Evolutionary conservation across 1,140 invertebrate species (phyloP).

Genomic region (Triops longicaudatus): DNA sequence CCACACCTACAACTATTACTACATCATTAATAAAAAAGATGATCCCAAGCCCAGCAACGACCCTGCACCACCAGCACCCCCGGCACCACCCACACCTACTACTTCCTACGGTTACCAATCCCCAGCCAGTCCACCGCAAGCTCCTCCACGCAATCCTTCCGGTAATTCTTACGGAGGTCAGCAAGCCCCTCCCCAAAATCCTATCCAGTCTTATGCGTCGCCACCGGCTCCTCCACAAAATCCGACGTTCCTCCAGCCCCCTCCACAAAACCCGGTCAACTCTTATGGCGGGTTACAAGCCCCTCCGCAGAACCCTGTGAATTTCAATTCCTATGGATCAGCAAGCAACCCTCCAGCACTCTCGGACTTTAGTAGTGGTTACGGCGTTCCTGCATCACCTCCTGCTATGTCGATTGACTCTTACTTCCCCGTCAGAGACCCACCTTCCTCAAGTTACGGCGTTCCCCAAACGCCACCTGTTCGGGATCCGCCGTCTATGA

Average conservation of each 20-base stretch:
- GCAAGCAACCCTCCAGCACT: not conserved
- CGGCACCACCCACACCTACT: not conserved
- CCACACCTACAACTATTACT: slow-evolving; percentile 21
- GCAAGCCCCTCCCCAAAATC: slow-evolving; percentile 7
- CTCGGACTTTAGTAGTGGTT: not conserved
- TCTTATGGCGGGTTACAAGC: slow-evolving; percentile 19
- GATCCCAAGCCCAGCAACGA: not conserved
- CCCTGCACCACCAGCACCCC: slow-evolving; percentile 21
- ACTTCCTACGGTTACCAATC: not conserved
- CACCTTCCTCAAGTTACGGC: not conserved
- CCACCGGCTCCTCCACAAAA: not conserved
- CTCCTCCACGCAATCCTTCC: slow-evolving; percentile 17
- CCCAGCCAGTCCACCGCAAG: not conserved
- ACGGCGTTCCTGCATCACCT: not conserved
- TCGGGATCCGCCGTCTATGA: slow-evolving; percentile 14
- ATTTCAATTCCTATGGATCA: not conserved
- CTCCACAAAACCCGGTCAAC: slow-evolving; percentile 7
- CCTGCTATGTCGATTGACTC: slow-evolving; percentile 17
- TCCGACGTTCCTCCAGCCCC: not conserved
- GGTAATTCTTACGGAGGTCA: not conserved
- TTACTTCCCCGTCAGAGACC: slow-evolving; percentile 8
- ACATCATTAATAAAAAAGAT: not conserved
- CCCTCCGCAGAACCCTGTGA: not conserved
- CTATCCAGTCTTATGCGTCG: not conserved
- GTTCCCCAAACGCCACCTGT: slow-evolving; percentile 7